Conservation (phyloP, 2,113 vertebrate genomes). For the Eretmochelys imbricata region DNA sequence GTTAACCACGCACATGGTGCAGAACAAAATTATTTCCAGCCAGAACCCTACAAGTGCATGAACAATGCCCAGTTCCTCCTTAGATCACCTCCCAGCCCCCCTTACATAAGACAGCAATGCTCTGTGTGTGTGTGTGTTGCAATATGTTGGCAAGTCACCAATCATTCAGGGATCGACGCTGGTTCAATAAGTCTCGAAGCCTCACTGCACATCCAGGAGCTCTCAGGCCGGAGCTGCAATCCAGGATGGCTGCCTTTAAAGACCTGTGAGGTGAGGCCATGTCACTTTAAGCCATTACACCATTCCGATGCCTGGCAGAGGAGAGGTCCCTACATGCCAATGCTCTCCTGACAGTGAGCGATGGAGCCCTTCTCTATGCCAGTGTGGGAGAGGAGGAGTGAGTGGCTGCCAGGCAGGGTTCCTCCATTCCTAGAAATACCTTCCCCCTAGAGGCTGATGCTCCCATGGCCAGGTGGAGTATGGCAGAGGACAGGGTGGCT, state of each 20-base stretch:
- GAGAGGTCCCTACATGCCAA: background rate
- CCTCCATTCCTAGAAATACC: background rate
- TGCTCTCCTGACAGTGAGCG: background rate
- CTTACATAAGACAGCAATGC: background rate
- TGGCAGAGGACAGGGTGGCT: background rate
- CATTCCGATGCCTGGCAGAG: background rate
- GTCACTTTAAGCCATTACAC: background rate
- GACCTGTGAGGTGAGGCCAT: background rate
- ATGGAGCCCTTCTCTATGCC: background rate
- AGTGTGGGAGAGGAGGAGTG: background rate
- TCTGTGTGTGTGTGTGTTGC: accelerated
- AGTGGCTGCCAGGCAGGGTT: background rate
- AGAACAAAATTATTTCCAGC: background rate
- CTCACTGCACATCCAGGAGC: background rate
- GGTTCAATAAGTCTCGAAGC: background rate
- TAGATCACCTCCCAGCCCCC: accelerated
- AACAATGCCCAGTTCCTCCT: accelerated
- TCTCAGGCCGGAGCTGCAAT: accelerated
- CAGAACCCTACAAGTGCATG: background rate
- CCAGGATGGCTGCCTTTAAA: accelerated
- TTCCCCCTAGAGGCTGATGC: background rate
- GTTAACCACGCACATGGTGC: slow-evolving; percentile 52
- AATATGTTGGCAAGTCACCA: accelerated
- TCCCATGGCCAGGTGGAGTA: background rate
- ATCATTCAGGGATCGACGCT: accelerated